Base-by-base conservation (phyloP, 2,113 vertebrate genomes). In the Zosterops borbonicus region DNA sequence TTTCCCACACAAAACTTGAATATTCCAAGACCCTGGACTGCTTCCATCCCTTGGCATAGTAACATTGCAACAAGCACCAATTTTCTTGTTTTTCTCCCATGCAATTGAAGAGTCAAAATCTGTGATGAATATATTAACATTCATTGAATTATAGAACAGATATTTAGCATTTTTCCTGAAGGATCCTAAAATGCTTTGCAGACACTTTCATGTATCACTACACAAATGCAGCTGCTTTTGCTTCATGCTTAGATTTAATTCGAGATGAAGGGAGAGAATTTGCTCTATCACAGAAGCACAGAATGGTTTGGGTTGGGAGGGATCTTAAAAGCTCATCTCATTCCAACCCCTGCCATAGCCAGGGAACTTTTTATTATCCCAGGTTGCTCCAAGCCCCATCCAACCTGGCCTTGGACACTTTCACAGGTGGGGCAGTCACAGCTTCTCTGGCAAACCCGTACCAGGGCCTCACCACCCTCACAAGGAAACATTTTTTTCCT, bases 121-220 rank as follows among this genome's bases (percentile, higher is more conserved):
- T 80, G 37, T 12, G 33, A 70, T 80, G 94, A 94, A 85, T 90
- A 50, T 22, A 80, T 95, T 94, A 94, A 50, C 82, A 69, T 64
- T 68, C 31, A 77, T 41, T 92, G 84, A 87, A 83, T 88, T 91
- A 60, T 58, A 85, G 89, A 96, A 35, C 20, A 95, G 89, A 82
- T 84, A 91, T 44, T 91, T 89, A 89, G 70, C 84, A 87, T 87
- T 93, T 93, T 90, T 96, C 90, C 89, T 94, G 86, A 86, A 97
- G 90, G 85, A 95, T 80, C 82, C 74, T 85, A 83, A 87, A 94
- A 62, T 50, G 78, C 55, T 92, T 84, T 70, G 50, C 67, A 87
- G 90, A 76, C 31, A 12, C 84, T 91, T 82, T 67, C 59, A 46
- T 78, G 46, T 91, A 14, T 87, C 46, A 2, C 75, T 46, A 53